These are phyloP conservation scores for Cardinalis cardinalis DNA, from an alignment of 2,113 vertebrate species.

Conservation along the genomic window DNA sequence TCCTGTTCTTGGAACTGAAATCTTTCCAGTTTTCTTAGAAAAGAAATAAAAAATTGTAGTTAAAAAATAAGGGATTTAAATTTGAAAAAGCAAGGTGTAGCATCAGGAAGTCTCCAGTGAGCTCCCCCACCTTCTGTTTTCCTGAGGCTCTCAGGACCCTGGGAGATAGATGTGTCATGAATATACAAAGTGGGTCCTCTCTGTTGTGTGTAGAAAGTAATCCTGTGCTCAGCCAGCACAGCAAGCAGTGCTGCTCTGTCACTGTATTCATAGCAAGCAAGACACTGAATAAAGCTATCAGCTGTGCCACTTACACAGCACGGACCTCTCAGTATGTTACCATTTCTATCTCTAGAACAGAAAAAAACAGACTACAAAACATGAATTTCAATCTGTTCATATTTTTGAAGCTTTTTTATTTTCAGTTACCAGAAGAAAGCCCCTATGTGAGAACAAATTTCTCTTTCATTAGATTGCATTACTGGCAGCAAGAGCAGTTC, in stretches of 20 bases:
- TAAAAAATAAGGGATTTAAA: neutral
- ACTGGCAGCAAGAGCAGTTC: neutral
- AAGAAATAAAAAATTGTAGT: neutral
- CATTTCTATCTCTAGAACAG: neutral
- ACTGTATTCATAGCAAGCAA: neutral
- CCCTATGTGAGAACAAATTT: neutral
- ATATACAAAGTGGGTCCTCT: neutral
- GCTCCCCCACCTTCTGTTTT: neutral
- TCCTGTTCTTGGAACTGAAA: neutral
- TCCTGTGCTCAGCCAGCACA: rapidly evolving
- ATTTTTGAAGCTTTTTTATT: neutral
- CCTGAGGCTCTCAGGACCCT: neutral
- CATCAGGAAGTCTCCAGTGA: neutral
- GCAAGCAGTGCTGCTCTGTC: neutral
- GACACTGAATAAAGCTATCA: neutral
- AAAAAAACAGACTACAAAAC: neutral
- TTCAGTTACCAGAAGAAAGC: neutral
- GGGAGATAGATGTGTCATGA: neutral
- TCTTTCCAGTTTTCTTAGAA: neutral
- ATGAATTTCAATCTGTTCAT: neutral
- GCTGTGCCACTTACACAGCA: neutral
- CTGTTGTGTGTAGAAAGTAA: neutral
- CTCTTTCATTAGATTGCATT: neutral
- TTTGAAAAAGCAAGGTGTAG: neutral
- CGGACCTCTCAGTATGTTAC: neutral